Evolutionary conservation across 1,140 invertebrate genomes (phyloP), one percentile per base, ranked within the genome.

Genomic region (Dinoponera quadriceps): DNA sequence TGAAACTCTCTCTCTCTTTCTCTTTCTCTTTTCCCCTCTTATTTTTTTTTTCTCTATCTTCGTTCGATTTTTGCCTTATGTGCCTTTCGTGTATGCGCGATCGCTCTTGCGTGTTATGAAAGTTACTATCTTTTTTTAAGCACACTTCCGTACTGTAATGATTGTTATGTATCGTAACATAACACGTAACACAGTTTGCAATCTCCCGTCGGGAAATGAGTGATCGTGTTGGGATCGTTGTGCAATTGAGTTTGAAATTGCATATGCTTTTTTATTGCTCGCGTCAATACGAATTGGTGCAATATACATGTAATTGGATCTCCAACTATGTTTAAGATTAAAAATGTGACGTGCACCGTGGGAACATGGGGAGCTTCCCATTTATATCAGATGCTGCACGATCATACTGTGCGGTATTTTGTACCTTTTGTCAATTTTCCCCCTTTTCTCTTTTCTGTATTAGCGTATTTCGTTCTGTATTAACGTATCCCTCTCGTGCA

Each of bases 221-320:
- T 80, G 69, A 80, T 80, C 69, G 75, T 69, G 65, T 80, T 80
- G 75, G 75, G 75, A 69, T 80, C 75, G 75, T 57, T 69, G 75
- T 80, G 33, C 51, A 80, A 80, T 80, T 71, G 75, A 71, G 75
- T 80, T 80, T 22, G 65, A 80, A 80, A 80, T 80, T 80, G 75
- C 75, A 80, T 80, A 80, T 27, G 33, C 51, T 80, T 80, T n/a
- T 77, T 80, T 80, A 80, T 80, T 69, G 75, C 65, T 48, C 27
- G 38, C 69, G 65, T 78, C 51, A 80, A 80, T 80, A 71, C 38
- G 68, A 80, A 69, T 57, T 57, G 51, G 25, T 14, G 48, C 44
- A 38, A 3, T 68, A 68, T 22, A 16, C 22, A 57, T 69, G 54
- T 71, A 80, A 80, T 80, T 80, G 25, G 18, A 78, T 69, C 25